A percentile compares a stretch with the other conserved stretches of the same genome.
Conservation (phyloP, 1,140 invertebrate genomes). For the Ctenoplectra terminalis region DNA sequence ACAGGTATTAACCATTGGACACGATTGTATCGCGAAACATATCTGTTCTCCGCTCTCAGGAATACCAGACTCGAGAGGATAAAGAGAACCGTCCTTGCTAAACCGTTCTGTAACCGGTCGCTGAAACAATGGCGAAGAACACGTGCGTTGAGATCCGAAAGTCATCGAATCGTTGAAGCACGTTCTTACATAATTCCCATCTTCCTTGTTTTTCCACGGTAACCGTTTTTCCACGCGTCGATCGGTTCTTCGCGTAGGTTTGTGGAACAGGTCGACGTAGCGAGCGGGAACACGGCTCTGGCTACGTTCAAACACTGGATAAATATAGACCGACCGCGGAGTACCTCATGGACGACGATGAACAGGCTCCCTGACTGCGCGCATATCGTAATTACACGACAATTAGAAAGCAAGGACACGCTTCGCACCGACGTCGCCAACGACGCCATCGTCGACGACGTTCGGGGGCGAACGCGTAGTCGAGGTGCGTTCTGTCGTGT, state of each 20-base stretch:
- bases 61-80: not conserved
- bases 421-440: slow-evolving; percentile 25
- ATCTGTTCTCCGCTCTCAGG: not conserved
- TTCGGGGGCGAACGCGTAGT: not conserved
- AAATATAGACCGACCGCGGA: slow-evolving; percentile 61
- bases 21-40: not conserved
- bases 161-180: not conserved
- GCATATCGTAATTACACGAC: slow-evolving; percentile 64
- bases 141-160: not conserved
- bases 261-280: not conserved
- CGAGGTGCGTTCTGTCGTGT: not conserved
- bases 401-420: slow-evolving; percentile 72
- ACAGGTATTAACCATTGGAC: slow-evolving; percentile 22
- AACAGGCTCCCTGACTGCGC: slow-evolving; percentile 28
- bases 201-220: slow-evolving; percentile 30
- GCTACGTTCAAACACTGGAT: slow-evolving; percentile 54
- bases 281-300: not conserved
- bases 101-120: not conserved
- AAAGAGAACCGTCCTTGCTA: not conserved
- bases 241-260: not conserved
- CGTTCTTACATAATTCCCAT: slow-evolving; percentile 20
- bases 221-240: slow-evolving; percentile 1
- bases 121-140: not conserved
- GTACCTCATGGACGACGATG: slow-evolving; percentile 43
- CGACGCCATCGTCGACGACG: not conserved